A percentile compares a stretch with the other conserved stretches of the same genome.
These are phyloP conservation scores for Pelodiscus sinensis DNA, from an alignment of 2,113 vertebrate genomes.

Conservation along the genomic window DNA sequence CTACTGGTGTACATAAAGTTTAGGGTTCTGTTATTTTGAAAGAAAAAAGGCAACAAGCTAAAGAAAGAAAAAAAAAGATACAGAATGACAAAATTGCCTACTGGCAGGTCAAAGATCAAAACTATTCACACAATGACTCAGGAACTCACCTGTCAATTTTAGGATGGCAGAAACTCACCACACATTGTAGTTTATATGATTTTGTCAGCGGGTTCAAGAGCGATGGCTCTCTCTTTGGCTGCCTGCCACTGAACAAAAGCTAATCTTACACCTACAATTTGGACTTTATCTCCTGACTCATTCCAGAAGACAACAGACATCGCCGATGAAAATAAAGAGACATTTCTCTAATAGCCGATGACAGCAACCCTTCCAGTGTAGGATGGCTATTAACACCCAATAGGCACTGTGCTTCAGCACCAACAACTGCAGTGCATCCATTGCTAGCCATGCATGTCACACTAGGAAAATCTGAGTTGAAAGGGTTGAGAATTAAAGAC, in stretches of 20 bases:
- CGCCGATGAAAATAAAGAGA: slow-evolving; percentile 46
- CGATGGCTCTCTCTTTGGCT: slow-evolving; percentile 52
- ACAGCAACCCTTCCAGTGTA: slow-evolving; percentile 59
- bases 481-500: not conserved
- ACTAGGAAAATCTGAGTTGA: not conserved
- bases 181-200: slow-evolving; percentile 26
- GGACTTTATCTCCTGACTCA: slow-evolving; percentile 71
- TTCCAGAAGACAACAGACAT: slow-evolving; percentile 52
- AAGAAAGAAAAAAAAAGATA: not conserved
- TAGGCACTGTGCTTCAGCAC: slow-evolving; percentile 37
- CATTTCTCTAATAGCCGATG: slow-evolving; percentile 42
- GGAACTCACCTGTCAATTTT: slow-evolving; percentile 21
- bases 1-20: not conserved
- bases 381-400: slow-evolving; percentile 59
- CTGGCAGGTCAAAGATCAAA: slow-evolving; percentile 46
- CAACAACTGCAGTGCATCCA: not conserved
- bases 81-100: not conserved
- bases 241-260: slow-evolving; percentile 62
- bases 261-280: slow-evolving; percentile 66
- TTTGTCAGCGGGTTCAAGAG: slow-evolving; percentile 50
- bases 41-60: slow-evolving; percentile 11
- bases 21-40: slow-evolving; percentile 15
- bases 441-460: slow-evolving; percentile 10
- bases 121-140: slow-evolving; percentile 25
- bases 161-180: slow-evolving; percentile 47